Conservation (phyloP, 2,797 vertebrate genomes). For the Coccyzus lansbergi region DNA sequence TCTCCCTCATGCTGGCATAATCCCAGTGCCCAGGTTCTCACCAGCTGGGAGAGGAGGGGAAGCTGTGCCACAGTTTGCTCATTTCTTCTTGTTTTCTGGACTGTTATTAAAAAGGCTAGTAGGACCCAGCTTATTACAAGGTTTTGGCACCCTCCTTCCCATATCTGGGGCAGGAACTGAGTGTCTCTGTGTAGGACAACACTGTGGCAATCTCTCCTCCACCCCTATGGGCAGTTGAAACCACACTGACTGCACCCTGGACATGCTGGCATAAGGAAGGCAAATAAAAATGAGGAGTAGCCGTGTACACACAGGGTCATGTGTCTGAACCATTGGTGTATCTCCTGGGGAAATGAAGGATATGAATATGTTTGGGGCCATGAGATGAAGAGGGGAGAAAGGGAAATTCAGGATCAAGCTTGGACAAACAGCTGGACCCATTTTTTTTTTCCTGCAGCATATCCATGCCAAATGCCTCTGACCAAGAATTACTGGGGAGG, state of each 20-base stretch:
- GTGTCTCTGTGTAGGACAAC: neutral
- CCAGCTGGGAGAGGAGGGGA: neutral
- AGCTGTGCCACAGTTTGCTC: neutral
- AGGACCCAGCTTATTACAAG: rapidly evolving
- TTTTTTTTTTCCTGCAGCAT: neutral
- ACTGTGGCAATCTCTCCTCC: neutral
- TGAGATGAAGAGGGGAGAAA: neutral
- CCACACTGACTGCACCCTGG: neutral
- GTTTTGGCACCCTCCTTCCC: neutral
- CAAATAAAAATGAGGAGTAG: neutral
- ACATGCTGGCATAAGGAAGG: neutral
- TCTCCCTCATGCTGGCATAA: rapidly evolving
- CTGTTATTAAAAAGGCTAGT: neutral
- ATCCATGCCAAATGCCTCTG: neutral
- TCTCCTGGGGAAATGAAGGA: neutral
- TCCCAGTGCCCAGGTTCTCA: rapidly evolving
- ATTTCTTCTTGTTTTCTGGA: neutral
- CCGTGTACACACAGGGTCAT: neutral
- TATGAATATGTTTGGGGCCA: rapidly evolving
- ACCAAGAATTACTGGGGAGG: neutral
- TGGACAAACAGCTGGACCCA: neutral
- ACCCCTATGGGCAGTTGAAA: neutral
- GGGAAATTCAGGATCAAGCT: neutral
- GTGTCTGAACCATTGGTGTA: neutral
- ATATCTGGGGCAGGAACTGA: neutral